Evolutionary conservation across 2,888 invertebrate genomes (phyloP).

Genomic region (Xestia rhomboidea): DNA sequence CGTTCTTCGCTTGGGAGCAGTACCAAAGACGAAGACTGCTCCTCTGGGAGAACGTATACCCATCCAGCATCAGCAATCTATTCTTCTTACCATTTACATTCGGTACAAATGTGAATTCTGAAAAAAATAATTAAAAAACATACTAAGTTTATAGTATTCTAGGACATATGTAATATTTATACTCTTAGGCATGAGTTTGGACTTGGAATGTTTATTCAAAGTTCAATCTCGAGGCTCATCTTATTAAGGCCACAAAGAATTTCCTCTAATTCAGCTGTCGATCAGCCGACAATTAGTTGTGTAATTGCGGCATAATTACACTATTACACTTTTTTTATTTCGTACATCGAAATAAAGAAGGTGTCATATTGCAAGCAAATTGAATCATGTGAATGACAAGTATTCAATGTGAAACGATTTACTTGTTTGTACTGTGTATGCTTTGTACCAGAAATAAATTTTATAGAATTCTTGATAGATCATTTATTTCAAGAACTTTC

Average conservation of each 20-base stretch:
- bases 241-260: not conserved
- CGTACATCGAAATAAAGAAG: too few relatives aligned
- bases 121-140: constrained; percentile 10
- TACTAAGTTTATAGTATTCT: not conserved
- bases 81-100: constrained; percentile 60
- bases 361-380: not conserved
- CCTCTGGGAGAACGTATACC: constrained; percentile 70
- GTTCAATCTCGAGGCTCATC: not conserved
- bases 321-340: not conserved
- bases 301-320: not conserved
- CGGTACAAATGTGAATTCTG: constrained; percentile 64
- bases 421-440: not conserved
- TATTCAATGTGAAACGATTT: not conserved
- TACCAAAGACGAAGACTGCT: constrained; percentile 67
- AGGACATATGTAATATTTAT: not conserved
- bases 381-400: not conserved
- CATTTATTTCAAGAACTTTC: not conserved
- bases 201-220: not conserved
- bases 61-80: constrained; percentile 57
- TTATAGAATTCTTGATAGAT: not conserved
- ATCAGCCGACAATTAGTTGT: too few relatives aligned
- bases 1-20: constrained; percentile 66
- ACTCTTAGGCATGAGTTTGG: not conserved
- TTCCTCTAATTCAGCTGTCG: not conserved
- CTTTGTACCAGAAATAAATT: not conserved